Evolutionary conservation across 1,140 invertebrate genomes (phyloP).

Genomic region (Ceratitis capitata): DNA sequence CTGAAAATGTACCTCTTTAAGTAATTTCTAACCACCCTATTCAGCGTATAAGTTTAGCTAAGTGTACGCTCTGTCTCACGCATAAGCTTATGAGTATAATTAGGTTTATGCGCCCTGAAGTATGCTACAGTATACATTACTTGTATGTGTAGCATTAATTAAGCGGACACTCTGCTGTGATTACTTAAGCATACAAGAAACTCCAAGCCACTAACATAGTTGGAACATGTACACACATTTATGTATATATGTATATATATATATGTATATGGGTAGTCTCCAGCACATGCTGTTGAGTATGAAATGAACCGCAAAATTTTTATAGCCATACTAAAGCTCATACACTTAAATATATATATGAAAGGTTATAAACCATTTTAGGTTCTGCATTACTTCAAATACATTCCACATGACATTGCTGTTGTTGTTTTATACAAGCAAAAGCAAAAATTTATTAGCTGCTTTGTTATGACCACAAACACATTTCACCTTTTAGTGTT

Average conservation of each 20-base stretch:
- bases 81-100: constrained; percentile 5
- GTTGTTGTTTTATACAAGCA: neutral
- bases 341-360: neutral
- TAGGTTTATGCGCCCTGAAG: neutral
- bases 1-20: too few species aligned
- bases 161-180: neutral
- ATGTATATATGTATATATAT: neutral
- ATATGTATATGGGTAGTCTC: neutral
- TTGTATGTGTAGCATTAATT: neutral
- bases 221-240: neutral
- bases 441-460: constrained; percentile 10
- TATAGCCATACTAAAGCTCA: neutral
- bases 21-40: too few species aligned
- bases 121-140: neutral
- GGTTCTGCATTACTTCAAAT: neutral
- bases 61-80: too few species aligned
- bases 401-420: neutral
- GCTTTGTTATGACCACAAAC: neutral
- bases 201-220: neutral
- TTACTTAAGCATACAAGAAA: neutral
- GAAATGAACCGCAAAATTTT: constrained; percentile 9
- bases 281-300: neutral
- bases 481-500: constrained; percentile 13
- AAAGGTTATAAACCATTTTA: neutral
- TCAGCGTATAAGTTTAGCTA: too few species aligned